Evolutionary conservation across 2,888 invertebrate genomes (phyloP).

Genomic region (Polia nebulosa): DNA sequence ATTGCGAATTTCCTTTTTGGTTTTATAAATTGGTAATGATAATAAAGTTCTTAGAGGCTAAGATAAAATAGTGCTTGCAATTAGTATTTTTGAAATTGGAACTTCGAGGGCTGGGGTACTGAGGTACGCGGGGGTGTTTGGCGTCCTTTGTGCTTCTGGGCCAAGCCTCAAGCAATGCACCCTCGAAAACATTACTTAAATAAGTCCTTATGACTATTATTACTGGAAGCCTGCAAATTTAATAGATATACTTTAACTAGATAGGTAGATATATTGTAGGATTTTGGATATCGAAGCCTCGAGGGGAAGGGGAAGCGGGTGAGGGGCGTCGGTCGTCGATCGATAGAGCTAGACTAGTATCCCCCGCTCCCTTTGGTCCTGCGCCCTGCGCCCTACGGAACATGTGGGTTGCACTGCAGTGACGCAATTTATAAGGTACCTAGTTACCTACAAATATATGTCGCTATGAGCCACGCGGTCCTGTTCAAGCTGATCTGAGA

Average conservation of each 20-base stretch:
- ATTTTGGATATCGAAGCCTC: slow-evolving; percentile 1
- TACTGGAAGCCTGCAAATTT: neutral
- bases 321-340: neutral
- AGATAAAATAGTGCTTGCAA: slow-evolving; percentile 14
- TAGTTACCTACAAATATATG: neutral
- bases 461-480: neutral
- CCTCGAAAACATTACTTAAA: neutral
- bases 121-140: neutral
- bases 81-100: slow-evolving; percentile 4
- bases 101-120: neutral
- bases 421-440: neutral
- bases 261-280: neutral
- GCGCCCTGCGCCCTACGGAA: neutral
- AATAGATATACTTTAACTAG: neutral
- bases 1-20: neutral
- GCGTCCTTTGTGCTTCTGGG: neutral
- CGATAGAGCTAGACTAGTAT: slow-evolving; percentile 6
- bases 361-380: neutral
- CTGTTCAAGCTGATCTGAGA: neutral
- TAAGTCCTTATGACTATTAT: too few relatives aligned
- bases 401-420: neutral
- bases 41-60: slow-evolving; percentile 1
- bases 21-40: neutral
- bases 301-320: neutral
- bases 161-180: slow-evolving; percentile 8